Percentiles rank a stretch among this genome's conserved stretches.
Conservation (phyloP, 2,113 vertebrate species). For the Chloebia gouldiae region DNA sequence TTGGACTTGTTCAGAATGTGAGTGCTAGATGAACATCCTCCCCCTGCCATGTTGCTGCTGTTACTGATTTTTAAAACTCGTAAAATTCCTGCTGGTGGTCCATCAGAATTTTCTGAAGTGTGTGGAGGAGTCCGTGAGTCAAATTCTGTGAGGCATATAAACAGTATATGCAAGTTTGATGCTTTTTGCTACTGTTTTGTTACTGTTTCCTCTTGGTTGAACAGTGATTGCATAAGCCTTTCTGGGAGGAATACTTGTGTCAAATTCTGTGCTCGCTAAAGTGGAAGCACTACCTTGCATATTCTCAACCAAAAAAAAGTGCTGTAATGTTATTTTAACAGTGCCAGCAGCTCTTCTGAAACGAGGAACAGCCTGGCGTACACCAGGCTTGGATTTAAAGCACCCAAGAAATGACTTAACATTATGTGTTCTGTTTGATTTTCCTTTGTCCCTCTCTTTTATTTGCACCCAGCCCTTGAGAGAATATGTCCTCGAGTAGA, state of each 20-base stretch:
- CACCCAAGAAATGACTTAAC: not conserved
- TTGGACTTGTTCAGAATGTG: not conserved
- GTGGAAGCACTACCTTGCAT: not conserved
- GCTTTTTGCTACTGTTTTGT: not conserved
- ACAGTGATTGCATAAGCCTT: not conserved
- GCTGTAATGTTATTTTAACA: not conserved
- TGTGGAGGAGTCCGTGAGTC: not conserved
- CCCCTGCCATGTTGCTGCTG: not conserved
- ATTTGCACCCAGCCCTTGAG: not conserved
- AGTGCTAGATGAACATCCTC: not conserved
- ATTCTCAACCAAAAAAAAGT: not conserved
- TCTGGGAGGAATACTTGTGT: not conserved
- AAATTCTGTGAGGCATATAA: not conserved
- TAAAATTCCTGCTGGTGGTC: not conserved
- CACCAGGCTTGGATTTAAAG: not conserved
- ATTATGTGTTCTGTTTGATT: not conserved
- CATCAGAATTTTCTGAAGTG: not conserved
- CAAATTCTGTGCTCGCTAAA: not conserved
- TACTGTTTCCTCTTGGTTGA: not conserved
- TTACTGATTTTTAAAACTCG: not conserved
- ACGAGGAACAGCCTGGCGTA: rapidly evolving
- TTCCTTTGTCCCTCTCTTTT: not conserved
- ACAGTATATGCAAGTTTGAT: not conserved
- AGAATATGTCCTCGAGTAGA: not conserved
- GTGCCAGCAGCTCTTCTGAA: not conserved